Evolutionary conservation across 1,140 invertebrate species (phyloP).

Genomic region (Diachasmimorpha longicaudata): DNA sequence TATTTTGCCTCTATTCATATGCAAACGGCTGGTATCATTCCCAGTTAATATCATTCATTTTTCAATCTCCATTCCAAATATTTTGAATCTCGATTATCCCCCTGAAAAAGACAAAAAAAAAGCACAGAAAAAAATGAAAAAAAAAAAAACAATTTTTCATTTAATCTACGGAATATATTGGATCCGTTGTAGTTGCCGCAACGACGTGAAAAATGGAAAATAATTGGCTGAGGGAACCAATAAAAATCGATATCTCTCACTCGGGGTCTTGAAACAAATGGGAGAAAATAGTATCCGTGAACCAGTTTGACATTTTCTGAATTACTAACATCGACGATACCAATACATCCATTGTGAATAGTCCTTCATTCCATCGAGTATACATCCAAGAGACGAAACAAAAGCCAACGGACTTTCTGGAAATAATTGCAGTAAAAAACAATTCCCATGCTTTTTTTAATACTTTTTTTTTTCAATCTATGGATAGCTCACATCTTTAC

Average conservation of each 20-base stretch:
- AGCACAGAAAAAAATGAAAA: not conserved
- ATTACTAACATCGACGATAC: too few species aligned
- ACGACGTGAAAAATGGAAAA: conserved; percentile 11
- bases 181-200: not conserved
- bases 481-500: conserved; percentile 35
- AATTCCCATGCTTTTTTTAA: conserved; percentile 20
- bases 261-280: not conserved
- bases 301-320: too few species aligned
- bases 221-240: conserved; percentile 8
- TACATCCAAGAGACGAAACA: not conserved
- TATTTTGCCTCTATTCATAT: not conserved
- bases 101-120: too few species aligned
- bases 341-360: not conserved
- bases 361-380: not conserved
- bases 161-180: conserved; percentile 1
- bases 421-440: not conserved
- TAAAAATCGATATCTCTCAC: not conserved
- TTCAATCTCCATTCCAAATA: not conserved
- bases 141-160: not conserved
- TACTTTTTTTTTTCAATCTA: conserved; percentile 28
- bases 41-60: not conserved
- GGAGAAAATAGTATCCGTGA: not conserved
- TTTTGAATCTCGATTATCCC: not conserved
- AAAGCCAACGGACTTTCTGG: not conserved
- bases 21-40: not conserved